phyloP scores from a whole-genome alignment of 2,888 invertebrate genomes.

The Apamea crenata region DNA sequence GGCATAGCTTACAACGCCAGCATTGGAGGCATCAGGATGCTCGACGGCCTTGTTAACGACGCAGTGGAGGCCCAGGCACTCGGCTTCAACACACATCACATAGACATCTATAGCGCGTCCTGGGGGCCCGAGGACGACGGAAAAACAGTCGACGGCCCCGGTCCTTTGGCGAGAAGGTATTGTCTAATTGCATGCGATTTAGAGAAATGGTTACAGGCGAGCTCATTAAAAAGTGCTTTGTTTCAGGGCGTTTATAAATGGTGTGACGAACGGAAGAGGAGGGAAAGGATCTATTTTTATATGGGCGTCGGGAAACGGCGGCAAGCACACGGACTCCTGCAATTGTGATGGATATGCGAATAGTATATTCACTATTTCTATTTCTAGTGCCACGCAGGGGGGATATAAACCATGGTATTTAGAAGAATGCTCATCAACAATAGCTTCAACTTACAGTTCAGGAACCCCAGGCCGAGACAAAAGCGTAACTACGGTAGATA shows the following conservation, averaged over 20 bases:
- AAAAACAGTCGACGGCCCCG: slow-evolving; percentile 98
- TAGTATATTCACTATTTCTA: slow-evolving; percentile 99
- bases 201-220: slow-evolving; percentile 69
- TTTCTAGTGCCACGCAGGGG: slow-evolving; percentile 99
- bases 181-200: slow-evolving; percentile 76
- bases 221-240: slow-evolving; percentile 84
- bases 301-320: slow-evolving; percentile 99
- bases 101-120: slow-evolving; percentile 98
- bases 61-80: slow-evolving; percentile 98
- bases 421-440: slow-evolving; percentile 99
- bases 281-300: slow-evolving; percentile 99
- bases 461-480: slow-evolving; percentile 98
- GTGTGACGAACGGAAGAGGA: slow-evolving; percentile 97
- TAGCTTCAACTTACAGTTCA: slow-evolving; percentile 99
- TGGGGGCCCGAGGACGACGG: slow-evolving; percentile 99
- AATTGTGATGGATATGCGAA: slow-evolving; percentile 99
- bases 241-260: slow-evolving; percentile 96
- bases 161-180: slow-evolving; percentile 94
- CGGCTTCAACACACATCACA: slow-evolving; percentile 97
- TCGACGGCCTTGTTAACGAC: slow-evolving; percentile 99
- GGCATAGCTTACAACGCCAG: slow-evolving; percentile 99
- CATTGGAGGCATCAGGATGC: slow-evolving; percentile 98
- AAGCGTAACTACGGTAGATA: slow-evolving; percentile 97
- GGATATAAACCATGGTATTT: slow-evolving; percentile 99
- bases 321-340: slow-evolving; percentile 98